These are phyloP conservation scores for Labroides dimidiatus DNA, from an alignment of 2,797 vertebrate species.

Conservation along the genomic window DNA sequence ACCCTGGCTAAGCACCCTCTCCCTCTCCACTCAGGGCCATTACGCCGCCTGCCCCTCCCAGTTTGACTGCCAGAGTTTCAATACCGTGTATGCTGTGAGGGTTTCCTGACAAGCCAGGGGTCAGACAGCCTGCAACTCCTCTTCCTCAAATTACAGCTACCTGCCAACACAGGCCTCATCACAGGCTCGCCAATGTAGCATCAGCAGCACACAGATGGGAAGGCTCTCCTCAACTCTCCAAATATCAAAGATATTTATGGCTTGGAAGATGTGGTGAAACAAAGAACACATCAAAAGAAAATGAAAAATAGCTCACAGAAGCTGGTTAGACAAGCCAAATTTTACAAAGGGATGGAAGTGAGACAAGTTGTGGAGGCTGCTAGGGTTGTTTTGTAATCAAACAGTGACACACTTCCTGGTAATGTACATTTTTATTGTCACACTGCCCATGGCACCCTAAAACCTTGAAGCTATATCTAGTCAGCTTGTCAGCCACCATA, in stretches of 20 bases:
- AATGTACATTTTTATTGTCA: slow-evolving; percentile 40
- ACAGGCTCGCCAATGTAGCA: slow-evolving; percentile 31
- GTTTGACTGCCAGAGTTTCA: slow-evolving; percentile 61
- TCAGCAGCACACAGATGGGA: slow-evolving; percentile 47
- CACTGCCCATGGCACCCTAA: slow-evolving; percentile 33
- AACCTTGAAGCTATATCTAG: slow-evolving; percentile 48
- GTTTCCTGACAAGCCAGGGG: slow-evolving; percentile 61
- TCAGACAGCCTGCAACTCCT: slow-evolving; percentile 64
- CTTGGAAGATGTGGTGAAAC: slow-evolving; percentile 16
- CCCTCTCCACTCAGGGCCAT: slow-evolving; percentile 73
- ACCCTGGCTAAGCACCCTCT: slow-evolving; percentile 80
- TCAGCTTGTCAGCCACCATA: slow-evolving; percentile 51
- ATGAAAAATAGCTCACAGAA: slow-evolving; percentile 20
- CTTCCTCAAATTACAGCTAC: slow-evolving; percentile 76
- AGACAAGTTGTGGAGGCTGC: slow-evolving; percentile 26
- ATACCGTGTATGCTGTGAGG: slow-evolving; percentile 49
- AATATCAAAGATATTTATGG: slow-evolving; percentile 30
- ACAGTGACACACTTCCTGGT: slow-evolving; percentile 24
- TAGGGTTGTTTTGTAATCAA: slow-evolving; percentile 50
- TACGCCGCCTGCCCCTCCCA: slow-evolving; percentile 62
- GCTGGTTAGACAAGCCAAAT: slow-evolving; percentile 17
- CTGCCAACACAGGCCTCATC: slow-evolving; percentile 63
- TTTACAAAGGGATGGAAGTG: slow-evolving; percentile 34
- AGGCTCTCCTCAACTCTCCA: slow-evolving; percentile 32
- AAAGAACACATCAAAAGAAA: slow-evolving; percentile 28